A percentile compares a stretch with the other conserved stretches of the same genome.
phyloP scores from a whole-genome alignment of 2,113 vertebrate genomes.

The Entomyzon cyanotis region DNA sequence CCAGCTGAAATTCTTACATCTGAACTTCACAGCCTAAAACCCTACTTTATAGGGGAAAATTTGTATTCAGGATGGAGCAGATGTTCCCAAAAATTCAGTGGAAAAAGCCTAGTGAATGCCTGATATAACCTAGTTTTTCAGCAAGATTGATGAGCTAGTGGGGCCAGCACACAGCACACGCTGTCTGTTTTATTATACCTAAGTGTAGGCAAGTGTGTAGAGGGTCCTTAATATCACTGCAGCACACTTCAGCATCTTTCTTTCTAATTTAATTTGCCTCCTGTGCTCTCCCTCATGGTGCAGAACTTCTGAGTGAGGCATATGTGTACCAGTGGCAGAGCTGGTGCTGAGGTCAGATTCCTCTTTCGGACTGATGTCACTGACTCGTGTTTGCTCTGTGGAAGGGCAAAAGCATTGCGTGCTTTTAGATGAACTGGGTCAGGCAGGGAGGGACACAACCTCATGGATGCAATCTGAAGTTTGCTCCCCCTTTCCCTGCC shows the following conservation, averaged over 20 bases:
- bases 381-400: accelerated
- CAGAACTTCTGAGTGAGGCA: neutral
- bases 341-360: neutral
- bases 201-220: neutral
- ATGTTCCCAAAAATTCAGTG: neutral
- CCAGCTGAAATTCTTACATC: neutral
- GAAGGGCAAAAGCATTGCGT: neutral
- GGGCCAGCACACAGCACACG: neutral
- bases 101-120: neutral
- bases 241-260: neutral
- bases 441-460: neutral
- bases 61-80: neutral
- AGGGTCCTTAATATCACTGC: neutral
- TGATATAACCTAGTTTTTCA: neutral
- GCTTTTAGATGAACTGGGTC: neutral
- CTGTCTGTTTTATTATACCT: neutral
- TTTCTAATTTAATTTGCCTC: neutral
- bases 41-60: neutral
- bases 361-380: neutral
- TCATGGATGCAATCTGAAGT: neutral
- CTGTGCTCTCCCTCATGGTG: no score
- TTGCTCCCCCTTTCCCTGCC: neutral
- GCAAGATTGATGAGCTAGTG: neutral
- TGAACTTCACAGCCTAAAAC: neutral
- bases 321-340: neutral